These are phyloP conservation scores for Monochamus saltuarius DNA, from an alignment of 1,140 invertebrate genomes.

Conservation along the genomic window DNA sequence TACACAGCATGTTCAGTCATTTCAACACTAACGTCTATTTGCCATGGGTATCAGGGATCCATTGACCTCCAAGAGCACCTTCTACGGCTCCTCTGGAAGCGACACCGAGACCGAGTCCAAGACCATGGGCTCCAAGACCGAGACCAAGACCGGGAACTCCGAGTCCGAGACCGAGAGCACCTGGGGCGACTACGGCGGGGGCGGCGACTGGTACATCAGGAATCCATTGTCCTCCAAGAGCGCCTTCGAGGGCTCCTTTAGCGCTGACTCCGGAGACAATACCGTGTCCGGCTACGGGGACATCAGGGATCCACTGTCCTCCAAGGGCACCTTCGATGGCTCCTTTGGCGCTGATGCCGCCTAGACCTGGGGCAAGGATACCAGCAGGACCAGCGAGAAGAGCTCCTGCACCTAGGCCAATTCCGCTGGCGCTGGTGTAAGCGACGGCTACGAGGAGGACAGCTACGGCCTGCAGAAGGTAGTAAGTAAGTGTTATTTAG, in stretches of 20 bases:
- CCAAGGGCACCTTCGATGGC: constrained; percentile 19
- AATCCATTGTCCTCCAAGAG: no score
- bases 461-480: constrained; percentile 12
- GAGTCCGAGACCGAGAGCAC: neutral
- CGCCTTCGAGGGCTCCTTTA: neutral
- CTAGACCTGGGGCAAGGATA: constrained; percentile 9
- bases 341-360: constrained; percentile 3
- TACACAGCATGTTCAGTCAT: constrained; percentile 7
- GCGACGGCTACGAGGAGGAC: constrained; percentile 15
- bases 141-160: neutral
- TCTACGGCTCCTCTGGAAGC: constrained; percentile 12
- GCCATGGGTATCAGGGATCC: constrained; percentile 18
- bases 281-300: constrained; percentile 12
- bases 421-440: constrained; percentile 12
- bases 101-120: neutral
- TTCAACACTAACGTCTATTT: constrained; percentile 14
- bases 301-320: constrained; percentile 20
- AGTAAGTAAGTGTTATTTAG: neutral
- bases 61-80: constrained; percentile 22
- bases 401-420: constrained; percentile 6
- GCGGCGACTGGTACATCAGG: neutral
- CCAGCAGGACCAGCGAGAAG: constrained; percentile 8
- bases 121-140: neutral
- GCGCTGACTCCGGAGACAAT: neutral
- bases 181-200: neutral